Evolutionary conservation across 2,797 vertebrate species (phyloP).

Genomic region (Sylvia borin): DNA sequence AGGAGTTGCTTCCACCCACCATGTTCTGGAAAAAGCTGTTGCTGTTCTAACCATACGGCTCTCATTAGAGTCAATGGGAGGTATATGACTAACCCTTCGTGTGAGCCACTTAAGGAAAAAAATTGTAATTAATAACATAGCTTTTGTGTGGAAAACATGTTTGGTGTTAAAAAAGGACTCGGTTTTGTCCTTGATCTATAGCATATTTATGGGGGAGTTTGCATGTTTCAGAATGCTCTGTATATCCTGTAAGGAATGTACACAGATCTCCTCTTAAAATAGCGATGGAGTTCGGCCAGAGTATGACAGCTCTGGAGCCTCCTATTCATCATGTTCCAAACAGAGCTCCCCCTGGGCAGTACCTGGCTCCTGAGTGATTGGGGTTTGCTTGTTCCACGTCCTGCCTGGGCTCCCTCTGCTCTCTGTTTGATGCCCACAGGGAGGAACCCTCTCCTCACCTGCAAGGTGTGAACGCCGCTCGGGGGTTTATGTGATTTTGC

Average conservation of each 20-base stretch:
- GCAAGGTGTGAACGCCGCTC: background rate
- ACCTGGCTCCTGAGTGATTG: background rate
- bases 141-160: conserved; percentile 19
- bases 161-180: background rate
- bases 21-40: conserved; percentile 54
- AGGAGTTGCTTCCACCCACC: conserved; percentile 54
- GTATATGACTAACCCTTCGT: conserved; percentile 46
- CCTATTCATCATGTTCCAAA: background rate
- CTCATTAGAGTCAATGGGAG: conserved; percentile 59
- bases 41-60: conserved; percentile 34
- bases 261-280: conserved; percentile 14
- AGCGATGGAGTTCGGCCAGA: conserved; percentile 34
- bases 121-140: background rate
- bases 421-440: background rate
- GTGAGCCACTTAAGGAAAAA: background rate
- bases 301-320: background rate
- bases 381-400: background rate
- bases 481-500: background rate
- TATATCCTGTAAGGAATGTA: conserved; percentile 22
- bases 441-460: background rate
- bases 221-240: background rate
- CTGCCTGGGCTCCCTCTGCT: background rate
- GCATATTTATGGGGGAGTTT: conserved; percentile 28
- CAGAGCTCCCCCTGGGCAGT: background rate
- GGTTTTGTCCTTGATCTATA: conserved; percentile 26